These are phyloP conservation scores for Nemoura dubitans DNA, from an alignment of 2,888 invertebrate species.

Conservation along the genomic window DNA sequence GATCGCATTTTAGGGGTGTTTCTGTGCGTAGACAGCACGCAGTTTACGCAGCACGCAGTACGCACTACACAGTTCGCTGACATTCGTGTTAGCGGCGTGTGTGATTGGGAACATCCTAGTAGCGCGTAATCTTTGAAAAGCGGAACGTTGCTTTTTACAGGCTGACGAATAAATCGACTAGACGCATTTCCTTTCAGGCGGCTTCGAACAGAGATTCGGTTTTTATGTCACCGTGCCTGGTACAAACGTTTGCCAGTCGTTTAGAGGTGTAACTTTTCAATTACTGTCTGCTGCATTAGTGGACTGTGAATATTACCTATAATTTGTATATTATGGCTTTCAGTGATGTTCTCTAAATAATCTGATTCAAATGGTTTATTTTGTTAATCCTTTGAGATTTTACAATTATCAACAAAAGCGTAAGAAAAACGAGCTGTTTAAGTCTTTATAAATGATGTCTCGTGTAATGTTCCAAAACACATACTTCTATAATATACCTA, in stretches of 20 bases:
- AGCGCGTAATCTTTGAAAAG: background rate
- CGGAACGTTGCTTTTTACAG: background rate
- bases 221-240: constrained; percentile 30
- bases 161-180: background rate
- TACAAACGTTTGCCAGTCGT: constrained; percentile 19
- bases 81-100: background rate
- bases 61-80: background rate
- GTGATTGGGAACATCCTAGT: too few relatives aligned
- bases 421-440: too few relatives aligned
- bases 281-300: background rate
- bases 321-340: background rate
- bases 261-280: constrained; percentile 19
- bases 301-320: background rate
- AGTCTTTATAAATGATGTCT: too few relatives aligned
- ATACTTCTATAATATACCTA: too few relatives aligned
- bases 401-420: too few relatives aligned
- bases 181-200: background rate
- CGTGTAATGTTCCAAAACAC: too few relatives aligned
- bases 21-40: background rate
- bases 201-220: background rate
- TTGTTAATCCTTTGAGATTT: too few relatives aligned
- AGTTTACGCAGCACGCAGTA: background rate
- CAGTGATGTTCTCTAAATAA: too few relatives aligned
- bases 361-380: too few relatives aligned
- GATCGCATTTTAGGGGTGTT: constrained; percentile 30